Conservation (phyloP, 2,888 invertebrate genomes). For the Ormyrus labotus region DNA sequence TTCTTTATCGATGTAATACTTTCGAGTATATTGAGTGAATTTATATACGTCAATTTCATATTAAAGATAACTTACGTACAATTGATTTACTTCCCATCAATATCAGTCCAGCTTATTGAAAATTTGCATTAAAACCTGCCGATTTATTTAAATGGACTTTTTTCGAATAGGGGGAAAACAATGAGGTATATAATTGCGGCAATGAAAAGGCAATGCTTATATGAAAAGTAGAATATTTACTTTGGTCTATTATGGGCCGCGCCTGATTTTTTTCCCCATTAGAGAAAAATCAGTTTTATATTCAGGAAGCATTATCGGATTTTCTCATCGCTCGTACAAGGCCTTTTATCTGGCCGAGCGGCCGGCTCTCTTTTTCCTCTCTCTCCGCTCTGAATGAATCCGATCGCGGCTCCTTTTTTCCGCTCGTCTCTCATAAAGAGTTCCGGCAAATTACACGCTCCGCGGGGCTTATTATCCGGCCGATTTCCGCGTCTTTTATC, state of each 20-base stretch:
- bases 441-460: conserved; percentile 24
- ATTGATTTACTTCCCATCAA: too few relatives aligned
- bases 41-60: too few relatives aligned
- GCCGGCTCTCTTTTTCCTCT: neutral
- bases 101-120: neutral
- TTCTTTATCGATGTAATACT: too few relatives aligned
- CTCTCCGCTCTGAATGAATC: neutral
- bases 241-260: neutral
- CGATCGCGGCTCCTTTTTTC: neutral
- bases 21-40: too few relatives aligned
- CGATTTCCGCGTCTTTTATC: conserved; percentile 32
- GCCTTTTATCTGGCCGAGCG: neutral
- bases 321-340: neutral
- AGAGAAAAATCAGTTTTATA: neutral
- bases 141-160: too few relatives aligned
- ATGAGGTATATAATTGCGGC: too few relatives aligned
- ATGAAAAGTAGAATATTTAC: too few relatives aligned
- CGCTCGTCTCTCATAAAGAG: conserved; percentile 6
- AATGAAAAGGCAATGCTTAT: too few relatives aligned
- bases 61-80: too few relatives aligned
- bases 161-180: too few relatives aligned
- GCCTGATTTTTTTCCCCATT: conserved; percentile 11
- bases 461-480: conserved; percentile 16
- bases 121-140: neutral
- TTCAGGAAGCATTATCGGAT: conserved; percentile 8